Base-by-base conservation (phyloP, 2,888 invertebrate species). In the Orchesellides sinensis region DNA sequence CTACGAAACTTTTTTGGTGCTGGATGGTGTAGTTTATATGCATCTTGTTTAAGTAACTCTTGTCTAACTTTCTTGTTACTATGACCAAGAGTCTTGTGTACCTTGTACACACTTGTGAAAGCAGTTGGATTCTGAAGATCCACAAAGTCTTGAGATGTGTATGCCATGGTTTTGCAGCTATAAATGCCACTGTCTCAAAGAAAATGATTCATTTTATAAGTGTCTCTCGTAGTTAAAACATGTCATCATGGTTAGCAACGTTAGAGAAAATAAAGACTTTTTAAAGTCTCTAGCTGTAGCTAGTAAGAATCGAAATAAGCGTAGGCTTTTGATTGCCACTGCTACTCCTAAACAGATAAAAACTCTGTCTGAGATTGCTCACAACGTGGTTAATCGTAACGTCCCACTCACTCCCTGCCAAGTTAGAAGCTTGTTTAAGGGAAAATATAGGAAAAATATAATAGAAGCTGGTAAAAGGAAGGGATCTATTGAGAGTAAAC, bases 1-100 rank as follows among this genome's bases (percentile, higher is more conserved):
- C 85, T 35, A 23, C 17, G 29, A 68, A 80, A 83, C 23, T 56
- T 23, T 19, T 68, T 56, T 32, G 17, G 52, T 12, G 56, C 75
- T 10, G 82, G 63, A n/a, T 8, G 4, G 66, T 84, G 83, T 61
- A 74, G 8, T 45, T 90, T 90, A 87, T 83, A 83, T 8, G 72
- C 69, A 0, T 74, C 92, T 0, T 4, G 21, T 32, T 49, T 0
- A 0, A 54, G 3, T 1, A 74, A 19, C 19, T 52, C 12, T 17
- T 21, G 27, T 52, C 4, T 27, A n/a, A 27, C 6, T 1, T 5
- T 35, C n/a, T 3, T 23, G 3, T 1, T 21, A 4, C 21, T 17
- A 10, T 21, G n/a, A 12, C 25, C n/a, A 8, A 65, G 32, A 3
- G 35, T 35, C n/a, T 66, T 66, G 14, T 32, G 14, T 1, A 75